These are phyloP conservation scores for Phalanger gymnotis DNA, from an alignment of 2,797 vertebrate genomes.

Conservation along the genomic window DNA sequence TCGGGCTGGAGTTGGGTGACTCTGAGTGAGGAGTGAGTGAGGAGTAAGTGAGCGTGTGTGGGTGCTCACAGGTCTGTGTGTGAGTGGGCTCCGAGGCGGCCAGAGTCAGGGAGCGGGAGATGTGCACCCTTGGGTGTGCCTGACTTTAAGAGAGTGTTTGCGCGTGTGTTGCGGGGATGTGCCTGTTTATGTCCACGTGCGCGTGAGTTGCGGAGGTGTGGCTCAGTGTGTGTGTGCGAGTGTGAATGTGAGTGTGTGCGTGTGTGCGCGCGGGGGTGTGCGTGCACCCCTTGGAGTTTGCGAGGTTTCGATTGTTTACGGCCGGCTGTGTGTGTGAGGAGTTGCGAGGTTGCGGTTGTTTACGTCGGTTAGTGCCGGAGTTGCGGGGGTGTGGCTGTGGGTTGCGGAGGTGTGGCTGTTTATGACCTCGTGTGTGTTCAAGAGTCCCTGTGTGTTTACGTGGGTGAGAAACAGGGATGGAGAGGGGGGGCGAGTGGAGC, in stretches of 20 bases:
- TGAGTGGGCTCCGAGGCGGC: neutral
- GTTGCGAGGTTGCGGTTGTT: neutral
- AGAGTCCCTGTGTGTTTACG: neutral
- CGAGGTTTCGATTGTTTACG: neutral
- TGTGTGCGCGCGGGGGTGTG: neutral
- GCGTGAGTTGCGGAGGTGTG: neutral
- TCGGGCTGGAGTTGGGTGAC: slow-evolving; percentile 44
- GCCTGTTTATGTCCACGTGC: neutral
- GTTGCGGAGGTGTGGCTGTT: neutral
- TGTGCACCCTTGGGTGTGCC: neutral
- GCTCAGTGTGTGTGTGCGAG: neutral
- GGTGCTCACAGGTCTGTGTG: neutral
- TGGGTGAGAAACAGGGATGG: neutral
- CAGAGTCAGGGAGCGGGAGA: neutral
- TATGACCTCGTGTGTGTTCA: neutral
- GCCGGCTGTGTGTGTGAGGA: neutral
- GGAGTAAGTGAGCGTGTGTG: slow-evolving; percentile 43
- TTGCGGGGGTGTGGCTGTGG: neutral
- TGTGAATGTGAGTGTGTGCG: neutral
- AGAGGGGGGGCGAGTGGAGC: neutral
- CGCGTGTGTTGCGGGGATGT: neutral
- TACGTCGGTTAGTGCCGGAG: neutral
- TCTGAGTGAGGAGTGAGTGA: slow-evolving; percentile 50
- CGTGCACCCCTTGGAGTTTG: neutral
- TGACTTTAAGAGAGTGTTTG: neutral